A percentile compares a stretch with the other conserved stretches of the same genome.
phyloP scores from a whole-genome alignment of 2,797 vertebrate species.

The Alauda arvensis region DNA sequence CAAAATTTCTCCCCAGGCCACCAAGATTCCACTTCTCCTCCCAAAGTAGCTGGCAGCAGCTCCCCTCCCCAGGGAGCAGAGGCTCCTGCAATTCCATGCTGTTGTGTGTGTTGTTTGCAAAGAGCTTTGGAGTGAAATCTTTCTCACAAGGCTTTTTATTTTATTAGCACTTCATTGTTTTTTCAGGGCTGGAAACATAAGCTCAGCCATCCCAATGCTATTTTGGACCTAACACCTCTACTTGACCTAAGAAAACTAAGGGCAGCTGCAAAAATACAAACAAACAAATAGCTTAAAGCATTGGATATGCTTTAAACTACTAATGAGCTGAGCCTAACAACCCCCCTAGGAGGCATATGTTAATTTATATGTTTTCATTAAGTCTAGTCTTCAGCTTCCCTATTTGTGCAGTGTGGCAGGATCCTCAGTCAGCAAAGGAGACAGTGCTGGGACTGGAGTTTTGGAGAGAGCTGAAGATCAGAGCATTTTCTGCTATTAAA shows the following conservation, averaged over 20 bases:
- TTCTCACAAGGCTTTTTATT: slow-evolving; percentile 1
- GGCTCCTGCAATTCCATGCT: slow-evolving; percentile 19
- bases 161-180: slow-evolving; percentile 60
- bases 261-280: slow-evolving; percentile 70
- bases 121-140: slow-evolving; percentile 23
- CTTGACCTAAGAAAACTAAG: slow-evolving; percentile 57
- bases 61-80: background rate
- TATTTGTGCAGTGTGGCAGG: background rate
- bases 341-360: slow-evolving; percentile 25
- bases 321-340: slow-evolving; percentile 50
- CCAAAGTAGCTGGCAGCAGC: slow-evolving; percentile 40
- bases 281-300: slow-evolving; percentile 55
- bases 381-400: slow-evolving; percentile 31
- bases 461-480: background rate
- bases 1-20: slow-evolving; percentile 23
- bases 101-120: background rate
- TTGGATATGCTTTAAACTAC: slow-evolving; percentile 42
- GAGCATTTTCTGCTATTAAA: background rate
- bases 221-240: slow-evolving; percentile 64
- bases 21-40: slow-evolving; percentile 11
- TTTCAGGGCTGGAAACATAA: slow-evolving; percentile 56
- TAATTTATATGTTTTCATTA: slow-evolving; percentile 53
- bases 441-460: background rate
- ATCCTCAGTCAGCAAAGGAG: background rate
- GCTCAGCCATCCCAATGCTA: slow-evolving; percentile 36